phyloP scores from a whole-genome alignment of 1,140 invertebrate genomes.

The Ceratosolen solmsi region DNA sequence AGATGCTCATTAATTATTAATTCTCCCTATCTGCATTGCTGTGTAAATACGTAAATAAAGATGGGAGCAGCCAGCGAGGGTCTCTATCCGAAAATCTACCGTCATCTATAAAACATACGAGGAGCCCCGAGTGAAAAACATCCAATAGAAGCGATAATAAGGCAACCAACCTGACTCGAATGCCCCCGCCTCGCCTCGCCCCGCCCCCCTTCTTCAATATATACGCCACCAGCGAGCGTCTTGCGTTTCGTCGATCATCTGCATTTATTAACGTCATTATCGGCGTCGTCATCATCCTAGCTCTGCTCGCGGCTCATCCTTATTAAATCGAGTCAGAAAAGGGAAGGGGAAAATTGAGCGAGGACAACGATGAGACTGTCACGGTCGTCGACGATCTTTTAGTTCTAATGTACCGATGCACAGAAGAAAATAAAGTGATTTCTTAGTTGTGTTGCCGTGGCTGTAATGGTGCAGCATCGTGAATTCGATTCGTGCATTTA shows the following conservation, averaged over 20 bases:
- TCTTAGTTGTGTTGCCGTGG: constrained; percentile 11
- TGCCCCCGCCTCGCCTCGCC: not conserved
- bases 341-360: too few relatives aligned
- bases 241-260: constrained; percentile 47
- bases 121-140: not conserved
- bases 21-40: not conserved
- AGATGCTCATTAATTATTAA: not conserved
- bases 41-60: not conserved
- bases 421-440: not conserved
- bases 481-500: not conserved
- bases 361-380: not conserved
- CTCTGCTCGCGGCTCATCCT: constrained; percentile 42
- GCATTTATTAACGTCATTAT: constrained; percentile 58
- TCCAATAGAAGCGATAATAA: not conserved
- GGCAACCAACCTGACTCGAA: not conserved
- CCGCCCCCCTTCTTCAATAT: constrained; percentile 20
- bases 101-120: constrained; percentile 3
- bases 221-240: too few relatives aligned
- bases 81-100: not conserved
- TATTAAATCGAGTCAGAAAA: constrained; percentile 52
- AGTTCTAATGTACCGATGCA: too few relatives aligned
- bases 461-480: not conserved
- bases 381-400: not conserved
- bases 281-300: constrained; percentile 54
- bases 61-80: not conserved